Conservation (phyloP, 23 tunicate genomes). For the Styela plicata region DNA sequence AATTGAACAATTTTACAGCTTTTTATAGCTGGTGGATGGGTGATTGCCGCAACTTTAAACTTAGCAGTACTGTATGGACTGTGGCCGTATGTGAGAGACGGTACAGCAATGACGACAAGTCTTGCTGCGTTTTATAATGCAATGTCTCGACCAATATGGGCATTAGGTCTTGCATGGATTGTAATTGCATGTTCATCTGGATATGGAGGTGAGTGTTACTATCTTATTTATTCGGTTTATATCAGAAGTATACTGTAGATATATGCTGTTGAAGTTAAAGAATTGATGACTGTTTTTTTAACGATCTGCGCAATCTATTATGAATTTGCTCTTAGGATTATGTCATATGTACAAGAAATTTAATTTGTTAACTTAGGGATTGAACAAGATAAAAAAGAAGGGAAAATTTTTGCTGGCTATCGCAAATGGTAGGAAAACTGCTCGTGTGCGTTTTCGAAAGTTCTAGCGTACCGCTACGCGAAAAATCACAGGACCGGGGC, state of each 20-base stretch:
- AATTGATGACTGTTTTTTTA: too few species aligned
- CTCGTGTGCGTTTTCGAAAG: too few species aligned
- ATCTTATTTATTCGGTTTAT: neutral
- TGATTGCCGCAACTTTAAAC: slow-evolving; percentile 20
- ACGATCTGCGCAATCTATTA: too few species aligned
- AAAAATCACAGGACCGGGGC: too few species aligned
- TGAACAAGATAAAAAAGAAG: too few species aligned
- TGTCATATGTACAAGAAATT: too few species aligned
- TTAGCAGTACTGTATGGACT: slow-evolving; percentile 53
- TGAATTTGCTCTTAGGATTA: too few species aligned
- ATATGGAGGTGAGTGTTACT: slow-evolving; percentile 72
- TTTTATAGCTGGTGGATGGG: slow-evolving; percentile 42
- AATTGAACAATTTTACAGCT: too few species aligned
- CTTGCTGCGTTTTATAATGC: slow-evolving; percentile 57
- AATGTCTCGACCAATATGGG: slow-evolving; percentile 67
- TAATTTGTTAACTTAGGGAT: too few species aligned
- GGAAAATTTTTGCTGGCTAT: too few species aligned
- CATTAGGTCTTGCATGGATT: slow-evolving; percentile 69
- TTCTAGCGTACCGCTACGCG: too few species aligned
- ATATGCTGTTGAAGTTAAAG: neutral
- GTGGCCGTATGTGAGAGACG: slow-evolving; percentile 29
- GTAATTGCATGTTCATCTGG: slow-evolving; percentile 74
- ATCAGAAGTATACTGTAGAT: neutral
- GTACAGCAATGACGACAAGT: slow-evolving; percentile 9
- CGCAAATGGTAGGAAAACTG: too few species aligned